phyloP scores from a whole-genome alignment of 1,140 invertebrate species.

The Venustaconcha ellipsiformis region DNA sequence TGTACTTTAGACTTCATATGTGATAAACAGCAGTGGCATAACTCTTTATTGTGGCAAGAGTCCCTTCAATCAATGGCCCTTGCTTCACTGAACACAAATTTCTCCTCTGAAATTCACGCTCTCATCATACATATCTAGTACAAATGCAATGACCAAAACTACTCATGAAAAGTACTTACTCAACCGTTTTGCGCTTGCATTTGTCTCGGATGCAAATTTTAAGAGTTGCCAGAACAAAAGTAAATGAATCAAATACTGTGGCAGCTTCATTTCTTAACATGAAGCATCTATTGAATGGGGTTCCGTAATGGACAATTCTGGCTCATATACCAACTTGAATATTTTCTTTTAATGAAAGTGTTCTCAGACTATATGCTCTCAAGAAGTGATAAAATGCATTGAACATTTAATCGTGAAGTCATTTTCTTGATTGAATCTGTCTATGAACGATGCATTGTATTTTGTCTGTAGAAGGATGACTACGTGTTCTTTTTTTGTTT shows the following conservation, averaged over 20 bases:
- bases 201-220: background rate
- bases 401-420: conserved; percentile 13
- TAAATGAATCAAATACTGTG: conserved; percentile 2
- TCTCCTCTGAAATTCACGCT: background rate
- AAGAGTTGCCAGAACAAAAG: background rate
- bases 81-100: background rate
- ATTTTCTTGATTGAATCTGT: conserved; percentile 27
- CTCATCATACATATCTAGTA: background rate
- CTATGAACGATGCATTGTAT: conserved; percentile 9
- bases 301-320: conserved; percentile 13
- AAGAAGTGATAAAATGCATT: conserved; percentile 12
- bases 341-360: conserved; percentile 7
- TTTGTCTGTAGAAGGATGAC: conserved; percentile 11
- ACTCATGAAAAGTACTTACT: background rate
- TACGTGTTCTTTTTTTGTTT: conserved; percentile 5
- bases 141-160: background rate
- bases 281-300: conserved; percentile 11
- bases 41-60: background rate
- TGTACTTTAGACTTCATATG: background rate
- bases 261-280: conserved; percentile 14
- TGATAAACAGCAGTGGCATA: background rate
- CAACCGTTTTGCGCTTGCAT: background rate
- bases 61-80: background rate
- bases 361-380: conserved; percentile 8
- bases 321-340: conserved; percentile 16